Conservation (phyloP, 2,113 vertebrate species). For the Tachysurus fulvidraco region DNA sequence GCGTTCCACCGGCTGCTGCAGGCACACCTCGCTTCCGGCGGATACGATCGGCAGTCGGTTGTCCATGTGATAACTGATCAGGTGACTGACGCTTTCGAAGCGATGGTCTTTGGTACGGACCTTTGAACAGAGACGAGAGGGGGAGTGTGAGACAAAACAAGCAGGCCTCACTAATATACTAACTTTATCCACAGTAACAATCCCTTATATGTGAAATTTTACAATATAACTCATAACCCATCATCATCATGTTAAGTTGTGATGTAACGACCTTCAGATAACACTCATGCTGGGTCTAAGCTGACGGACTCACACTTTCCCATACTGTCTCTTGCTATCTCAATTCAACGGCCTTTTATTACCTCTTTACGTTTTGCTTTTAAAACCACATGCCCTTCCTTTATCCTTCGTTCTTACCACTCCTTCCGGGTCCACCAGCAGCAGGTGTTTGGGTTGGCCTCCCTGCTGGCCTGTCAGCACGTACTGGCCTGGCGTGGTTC, state of each 20-base stretch:
- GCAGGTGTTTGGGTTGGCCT: slow-evolving; percentile 91
- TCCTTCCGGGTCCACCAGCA: slow-evolving; percentile 94
- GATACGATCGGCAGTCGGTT: slow-evolving; percentile 97
- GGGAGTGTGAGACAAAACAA: background rate
- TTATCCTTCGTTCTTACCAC: slow-evolving; percentile 77
- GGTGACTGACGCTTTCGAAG: slow-evolving; percentile 95
- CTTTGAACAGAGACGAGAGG: slow-evolving; percentile 62
- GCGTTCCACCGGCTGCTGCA: slow-evolving; percentile 93
- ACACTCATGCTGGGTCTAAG: too few relatives aligned
- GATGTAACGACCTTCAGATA: too few relatives aligned
- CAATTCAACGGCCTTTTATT: too few relatives aligned
- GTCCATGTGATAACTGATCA: slow-evolving; percentile 99
- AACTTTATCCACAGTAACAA: background rate
- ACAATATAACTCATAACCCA: background rate
- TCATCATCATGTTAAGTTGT: background rate
- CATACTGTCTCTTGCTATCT: too few relatives aligned
- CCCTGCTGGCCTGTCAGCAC: slow-evolving; percentile 94
- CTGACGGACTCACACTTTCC: too few relatives aligned
- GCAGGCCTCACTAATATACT: background rate
- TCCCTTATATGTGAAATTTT: background rate
- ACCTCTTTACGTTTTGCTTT: too few relatives aligned
- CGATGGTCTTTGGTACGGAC: slow-evolving; percentile 96
- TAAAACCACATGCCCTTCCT: background rate
- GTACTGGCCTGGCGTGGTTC: slow-evolving; percentile 91
- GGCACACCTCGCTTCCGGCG: slow-evolving; percentile 93